These are phyloP conservation scores for Macaca nemestrina DNA, from an alignment of 2,113 vertebrate genomes.

Conservation along the genomic window DNA sequence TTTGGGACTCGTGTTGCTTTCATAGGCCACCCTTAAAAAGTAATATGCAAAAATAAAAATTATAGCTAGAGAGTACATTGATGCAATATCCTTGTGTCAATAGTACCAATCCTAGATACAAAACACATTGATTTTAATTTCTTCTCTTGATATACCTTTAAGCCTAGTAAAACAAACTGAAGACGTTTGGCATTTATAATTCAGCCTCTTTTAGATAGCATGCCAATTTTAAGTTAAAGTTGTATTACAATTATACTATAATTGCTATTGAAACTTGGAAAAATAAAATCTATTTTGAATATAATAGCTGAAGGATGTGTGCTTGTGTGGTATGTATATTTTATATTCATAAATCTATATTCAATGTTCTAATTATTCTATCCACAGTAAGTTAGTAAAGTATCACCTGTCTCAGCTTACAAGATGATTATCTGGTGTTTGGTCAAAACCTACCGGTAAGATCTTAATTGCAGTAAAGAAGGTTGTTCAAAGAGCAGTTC, in stretches of 20 bases:
- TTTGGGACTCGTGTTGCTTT: too few relatives aligned
- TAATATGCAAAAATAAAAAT: background rate
- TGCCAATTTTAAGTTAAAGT: background rate
- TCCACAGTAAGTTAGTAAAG: background rate
- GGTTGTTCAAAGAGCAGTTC: background rate
- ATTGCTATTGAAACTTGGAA: background rate
- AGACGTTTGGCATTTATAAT: background rate
- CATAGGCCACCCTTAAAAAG: background rate
- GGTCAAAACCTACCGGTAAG: background rate
- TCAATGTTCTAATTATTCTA: background rate
- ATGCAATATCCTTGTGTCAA: background rate
- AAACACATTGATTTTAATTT: slow-evolving; percentile 19
- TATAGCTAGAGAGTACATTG: background rate
- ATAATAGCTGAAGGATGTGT: background rate
- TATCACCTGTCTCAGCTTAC: background rate
- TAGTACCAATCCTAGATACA: background rate
- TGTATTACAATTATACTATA: background rate
- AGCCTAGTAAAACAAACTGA: background rate
- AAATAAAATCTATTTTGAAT: background rate
- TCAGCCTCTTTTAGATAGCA: background rate
- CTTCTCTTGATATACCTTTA: background rate
- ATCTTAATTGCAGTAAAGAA: background rate
- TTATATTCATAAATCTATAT: background rate
- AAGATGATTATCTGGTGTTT: background rate
- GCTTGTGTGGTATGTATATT: background rate